These are phyloP conservation scores for Platynereis dumerilii DNA, from an alignment of 2,888 invertebrate species.

Conservation along the genomic window DNA sequence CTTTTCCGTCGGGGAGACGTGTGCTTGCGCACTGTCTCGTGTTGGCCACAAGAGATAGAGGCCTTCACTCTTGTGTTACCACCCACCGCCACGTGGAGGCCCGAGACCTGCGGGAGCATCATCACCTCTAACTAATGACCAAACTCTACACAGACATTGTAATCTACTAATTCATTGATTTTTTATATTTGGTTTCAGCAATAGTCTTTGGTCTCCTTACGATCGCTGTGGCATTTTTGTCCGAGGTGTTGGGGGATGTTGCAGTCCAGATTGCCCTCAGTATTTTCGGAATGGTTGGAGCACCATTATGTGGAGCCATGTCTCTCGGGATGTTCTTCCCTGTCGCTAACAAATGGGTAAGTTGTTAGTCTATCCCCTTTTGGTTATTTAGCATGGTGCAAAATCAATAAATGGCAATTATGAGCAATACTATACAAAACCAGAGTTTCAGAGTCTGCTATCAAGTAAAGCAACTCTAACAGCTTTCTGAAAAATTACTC, in stretches of 20 bases:
- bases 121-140: too few relatives aligned
- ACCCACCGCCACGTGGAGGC: too few relatives aligned
- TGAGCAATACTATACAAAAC: not conserved
- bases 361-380: too few relatives aligned
- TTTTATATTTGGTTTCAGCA: constrained; percentile 36
- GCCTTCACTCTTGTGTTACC: too few relatives aligned
- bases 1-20: too few relatives aligned
- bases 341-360: constrained; percentile 51
- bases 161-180: too few relatives aligned
- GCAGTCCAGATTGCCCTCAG: constrained; percentile 50
- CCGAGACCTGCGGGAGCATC: too few relatives aligned
- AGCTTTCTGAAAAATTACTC: not conserved
- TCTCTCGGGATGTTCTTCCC: constrained; percentile 51
- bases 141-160: too few relatives aligned
- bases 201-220: constrained; percentile 44
- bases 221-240: constrained; percentile 45
- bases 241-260: constrained; percentile 42
- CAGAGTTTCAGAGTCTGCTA: not conserved
- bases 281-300: constrained; percentile 57
- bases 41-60: too few relatives aligned
- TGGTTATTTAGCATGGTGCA: not conserved
- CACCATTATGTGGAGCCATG: constrained; percentile 50
- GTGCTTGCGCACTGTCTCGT: too few relatives aligned
- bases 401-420: not conserved
- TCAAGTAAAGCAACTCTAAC: too few relatives aligned